Evolutionary conservation across 2,888 invertebrate species (phyloP), one percentile per base, ranked within the genome.

Genomic region (Strigamia transsilvanica): DNA sequence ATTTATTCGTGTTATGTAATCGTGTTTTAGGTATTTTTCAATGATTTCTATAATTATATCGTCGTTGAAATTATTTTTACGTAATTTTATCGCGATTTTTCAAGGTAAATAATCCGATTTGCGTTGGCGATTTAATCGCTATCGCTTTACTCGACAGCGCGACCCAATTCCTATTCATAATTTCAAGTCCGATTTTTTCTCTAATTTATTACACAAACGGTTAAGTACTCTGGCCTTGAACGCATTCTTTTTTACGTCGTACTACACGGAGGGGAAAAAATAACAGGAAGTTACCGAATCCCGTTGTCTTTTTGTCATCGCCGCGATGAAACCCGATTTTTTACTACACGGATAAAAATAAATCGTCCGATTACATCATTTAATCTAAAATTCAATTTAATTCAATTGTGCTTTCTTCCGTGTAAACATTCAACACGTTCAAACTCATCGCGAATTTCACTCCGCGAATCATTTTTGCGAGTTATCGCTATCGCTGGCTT

Each of bases 211-310:
- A 13, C 32, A 73, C 73, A 5, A 32, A 32, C 73, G 73, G 73
- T 27, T 73, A 73, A 73, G 73, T 27, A 73, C 27, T 27, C 5
- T 73, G 73, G 73, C 73, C 73, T 73, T 73, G 73, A 73, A 73
- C 73, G 73, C 73, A 73, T 73, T 73, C 56, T 73, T 73, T 73
- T 73, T 73, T 73, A 73, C 32, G 12, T n/a, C 18, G 73, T 73
- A 32, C 27, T 73, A n/a, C 23, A 73, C 27, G 23, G 13, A 73
- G 32, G 73, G 73, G 61, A n/a, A 27, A 73, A 73, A 73, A 73
- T 73, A 73, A 73, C 73, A 73, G 73, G 73, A 73, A 73, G 73
- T 73, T 73, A 73, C 32, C 27, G 13, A 27, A 32, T 73, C 27
- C 73, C 73, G 73, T 73, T 73, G 73, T 73, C 73, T 73, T 32